Evolutionary conservation across 2,888 invertebrate genomes (phyloP).

Genomic region (Periphyllus acericola): DNA sequence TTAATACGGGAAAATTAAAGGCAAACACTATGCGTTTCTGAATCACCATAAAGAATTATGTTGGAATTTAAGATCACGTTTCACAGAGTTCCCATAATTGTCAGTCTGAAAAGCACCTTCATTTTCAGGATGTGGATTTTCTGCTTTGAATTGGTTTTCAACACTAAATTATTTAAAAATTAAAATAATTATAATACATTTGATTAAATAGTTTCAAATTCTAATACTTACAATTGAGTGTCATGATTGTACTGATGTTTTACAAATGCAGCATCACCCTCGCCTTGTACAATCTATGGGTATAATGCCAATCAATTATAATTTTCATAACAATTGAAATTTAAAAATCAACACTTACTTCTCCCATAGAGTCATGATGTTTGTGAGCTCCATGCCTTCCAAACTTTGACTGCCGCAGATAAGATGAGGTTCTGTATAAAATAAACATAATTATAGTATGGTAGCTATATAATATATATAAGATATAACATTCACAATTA

Average conservation of each 20-base stretch:
- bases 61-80: slow-evolving; percentile 49
- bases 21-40: too few relatives aligned
- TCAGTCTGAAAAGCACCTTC: slow-evolving; percentile 1
- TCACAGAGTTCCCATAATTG: slow-evolving; percentile 16
- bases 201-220: background rate
- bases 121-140: slow-evolving; percentile 15
- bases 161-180: slow-evolving; percentile 22
- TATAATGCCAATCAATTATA: background rate
- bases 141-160: slow-evolving; percentile 22
- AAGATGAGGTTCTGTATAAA: slow-evolving; percentile 12
- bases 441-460: background rate
- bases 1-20: background rate
- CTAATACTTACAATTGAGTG: slow-evolving; percentile 23
- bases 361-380: slow-evolving; percentile 55
- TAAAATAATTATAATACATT: background rate
- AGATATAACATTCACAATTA: too few relatives aligned
- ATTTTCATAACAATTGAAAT: background rate
- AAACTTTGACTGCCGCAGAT: slow-evolving; percentile 39
- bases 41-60: slow-evolving; percentile 42
- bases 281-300: slow-evolving; percentile 46
- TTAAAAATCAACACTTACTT: slow-evolving; percentile 17
- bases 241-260: slow-evolving; percentile 34
- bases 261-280: slow-evolving; percentile 17
- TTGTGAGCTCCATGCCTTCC: slow-evolving; percentile 56
- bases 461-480: background rate